These are phyloP conservation scores for Nyctereutes procyonoides DNA, from an alignment of 2,113 vertebrate genomes.

Conservation along the genomic window DNA sequence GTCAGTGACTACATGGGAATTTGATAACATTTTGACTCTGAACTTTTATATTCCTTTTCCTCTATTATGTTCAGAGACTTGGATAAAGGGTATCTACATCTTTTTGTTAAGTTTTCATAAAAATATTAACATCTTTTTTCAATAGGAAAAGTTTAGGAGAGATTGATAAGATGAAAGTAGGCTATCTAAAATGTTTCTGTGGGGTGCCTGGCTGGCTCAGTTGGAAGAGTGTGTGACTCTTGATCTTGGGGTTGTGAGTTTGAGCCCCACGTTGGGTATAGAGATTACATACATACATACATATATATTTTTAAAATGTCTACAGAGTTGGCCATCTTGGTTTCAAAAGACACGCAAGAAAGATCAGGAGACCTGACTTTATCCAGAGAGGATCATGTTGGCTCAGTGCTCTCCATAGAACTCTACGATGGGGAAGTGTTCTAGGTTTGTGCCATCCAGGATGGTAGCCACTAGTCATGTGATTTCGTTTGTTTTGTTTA, in stretches of 20 bases:
- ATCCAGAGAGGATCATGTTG: background rate
- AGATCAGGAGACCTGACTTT: background rate
- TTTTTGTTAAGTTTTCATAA: constrained; percentile 47
- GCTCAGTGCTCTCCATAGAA: background rate
- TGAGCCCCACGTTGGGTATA: background rate
- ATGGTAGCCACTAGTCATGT: background rate
- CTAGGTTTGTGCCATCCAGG: background rate
- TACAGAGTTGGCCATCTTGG: background rate
- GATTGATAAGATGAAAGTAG: background rate
- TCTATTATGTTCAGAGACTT: background rate
- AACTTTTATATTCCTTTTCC: background rate
- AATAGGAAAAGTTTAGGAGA: background rate
- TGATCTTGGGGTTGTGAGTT: background rate
- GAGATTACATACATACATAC: background rate
- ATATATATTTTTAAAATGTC: background rate
- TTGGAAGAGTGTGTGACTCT: background rate
- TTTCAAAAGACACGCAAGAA: background rate
- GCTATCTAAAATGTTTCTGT: background rate
- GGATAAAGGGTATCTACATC: background rate
- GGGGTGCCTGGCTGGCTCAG: background rate
- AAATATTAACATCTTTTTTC: constrained; percentile 28
- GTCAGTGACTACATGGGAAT: background rate
- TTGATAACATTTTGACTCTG: background rate
- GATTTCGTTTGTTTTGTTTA: background rate
- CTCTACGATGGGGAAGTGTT: background rate